Conservation (phyloP, 1,140 invertebrate genomes). For the Anastatus disparis region DNA sequence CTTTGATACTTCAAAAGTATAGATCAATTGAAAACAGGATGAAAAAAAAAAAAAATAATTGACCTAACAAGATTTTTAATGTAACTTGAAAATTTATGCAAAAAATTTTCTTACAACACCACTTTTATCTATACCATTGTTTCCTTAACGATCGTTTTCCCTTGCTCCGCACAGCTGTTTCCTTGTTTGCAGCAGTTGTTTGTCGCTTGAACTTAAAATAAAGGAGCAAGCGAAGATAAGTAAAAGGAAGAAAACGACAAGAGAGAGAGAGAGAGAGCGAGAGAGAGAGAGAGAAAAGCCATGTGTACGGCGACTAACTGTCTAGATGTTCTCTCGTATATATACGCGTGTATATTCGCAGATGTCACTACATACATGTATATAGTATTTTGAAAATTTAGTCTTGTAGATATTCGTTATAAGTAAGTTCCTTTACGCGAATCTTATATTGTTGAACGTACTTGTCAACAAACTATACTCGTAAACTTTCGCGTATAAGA, state of each 20-base stretch:
- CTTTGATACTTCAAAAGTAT: too few relatives aligned
- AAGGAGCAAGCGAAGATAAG: neutral
- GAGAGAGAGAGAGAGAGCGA: neutral
- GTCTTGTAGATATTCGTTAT: too few relatives aligned
- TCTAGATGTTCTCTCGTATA: too few relatives aligned
- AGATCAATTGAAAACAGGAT: too few relatives aligned
- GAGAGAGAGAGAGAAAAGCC: neutral
- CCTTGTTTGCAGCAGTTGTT: neutral
- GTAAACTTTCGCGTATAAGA: constrained; percentile 1
- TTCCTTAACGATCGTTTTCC: neutral
- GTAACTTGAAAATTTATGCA: too few relatives aligned
- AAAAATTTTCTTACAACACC: neutral
- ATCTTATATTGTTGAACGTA: neutral
- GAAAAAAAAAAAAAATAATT: too few relatives aligned
- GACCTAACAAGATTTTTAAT: too few relatives aligned
- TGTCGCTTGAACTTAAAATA: neutral
- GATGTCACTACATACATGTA: too few relatives aligned
- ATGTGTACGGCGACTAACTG: neutral
- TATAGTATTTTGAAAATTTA: too few relatives aligned
- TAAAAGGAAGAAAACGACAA: neutral
- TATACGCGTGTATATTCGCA: too few relatives aligned
- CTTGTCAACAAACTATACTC: constrained; percentile 35
- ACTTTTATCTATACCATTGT: neutral
- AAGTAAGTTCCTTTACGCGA: neutral
- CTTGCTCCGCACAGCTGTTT: constrained; percentile 1